Evolutionary conservation across 1,140 invertebrate genomes (phyloP).

Genomic region (Adoxophyes honmai): DNA sequence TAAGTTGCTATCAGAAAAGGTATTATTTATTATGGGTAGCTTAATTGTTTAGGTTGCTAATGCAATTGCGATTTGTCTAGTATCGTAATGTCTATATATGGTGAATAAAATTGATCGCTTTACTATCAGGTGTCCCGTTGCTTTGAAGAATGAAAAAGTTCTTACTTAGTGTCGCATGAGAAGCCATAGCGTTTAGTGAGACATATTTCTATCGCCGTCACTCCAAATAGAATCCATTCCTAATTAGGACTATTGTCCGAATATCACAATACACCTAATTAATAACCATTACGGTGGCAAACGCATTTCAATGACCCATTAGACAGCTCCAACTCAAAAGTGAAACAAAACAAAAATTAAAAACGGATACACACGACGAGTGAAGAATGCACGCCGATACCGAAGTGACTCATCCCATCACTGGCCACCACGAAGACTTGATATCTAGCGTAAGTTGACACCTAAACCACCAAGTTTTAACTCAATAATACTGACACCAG

Average conservation of each 20-base stretch:
- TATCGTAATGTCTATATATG: too few relatives aligned
- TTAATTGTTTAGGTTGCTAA: too few relatives aligned
- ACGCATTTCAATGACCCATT: constrained; percentile 28
- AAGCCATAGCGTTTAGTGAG: too few relatives aligned
- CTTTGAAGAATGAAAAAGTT: too few relatives aligned
- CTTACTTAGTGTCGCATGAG: too few relatives aligned
- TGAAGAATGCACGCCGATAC: constrained; percentile 60
- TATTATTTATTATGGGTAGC: too few relatives aligned
- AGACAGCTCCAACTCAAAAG: constrained; percentile 39
- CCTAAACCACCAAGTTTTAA: constrained; percentile 22
- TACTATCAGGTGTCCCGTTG: too few relatives aligned
- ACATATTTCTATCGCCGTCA: too few relatives aligned
- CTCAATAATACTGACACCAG: constrained; percentile 25
- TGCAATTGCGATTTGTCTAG: too few relatives aligned
- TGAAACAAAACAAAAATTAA: constrained; percentile 46
- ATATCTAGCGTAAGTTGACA: constrained; percentile 26
- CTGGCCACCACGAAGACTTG: constrained; percentile 54
- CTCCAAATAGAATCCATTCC: not conserved
- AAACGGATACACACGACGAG: constrained; percentile 55
- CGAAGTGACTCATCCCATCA: constrained; percentile 63
- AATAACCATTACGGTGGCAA: constrained; percentile 7
- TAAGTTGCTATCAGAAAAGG: too few relatives aligned
- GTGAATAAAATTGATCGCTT: too few relatives aligned
- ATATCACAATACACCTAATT: not conserved
- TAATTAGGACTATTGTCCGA: too few relatives aligned